Evolutionary conservation across 2,888 invertebrate genomes (phyloP), one percentile per base, ranked within the genome.

Genomic region (Amblyteles armatorius): DNA sequence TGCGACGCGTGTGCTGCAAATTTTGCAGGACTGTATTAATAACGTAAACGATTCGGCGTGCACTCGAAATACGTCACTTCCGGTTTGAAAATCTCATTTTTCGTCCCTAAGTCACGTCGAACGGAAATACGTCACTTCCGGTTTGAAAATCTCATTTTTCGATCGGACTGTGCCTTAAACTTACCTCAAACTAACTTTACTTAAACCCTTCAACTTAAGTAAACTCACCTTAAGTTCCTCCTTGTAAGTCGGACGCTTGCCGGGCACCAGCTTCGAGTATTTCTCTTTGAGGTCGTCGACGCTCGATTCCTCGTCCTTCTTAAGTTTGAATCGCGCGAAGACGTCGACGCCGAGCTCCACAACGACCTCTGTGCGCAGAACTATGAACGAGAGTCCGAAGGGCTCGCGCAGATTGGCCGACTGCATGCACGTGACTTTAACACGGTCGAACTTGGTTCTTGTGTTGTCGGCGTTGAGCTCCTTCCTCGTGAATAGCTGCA

Each of bases 391-490:
- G 6, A 94, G 80, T 1, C 94, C 94, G 86, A 94, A 94, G 0
- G 93, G 57, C 78, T 91, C 92, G 82, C 90, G 90, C 0, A 90
- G 89, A 88, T 94, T 94, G 0, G 93, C 92, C 0, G 93, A 90
- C 52, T 94, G 94, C 93, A 93, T 92, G 22, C 94, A 94, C 0
- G 92, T 92, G 3, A 92, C 90, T 84, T 94, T 93, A 0, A 93
- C 88, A 6, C 93, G 87, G 65, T 92, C 91, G 78, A 94, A 94
- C 88, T 93, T 93, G 0, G 86, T 90, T n/a, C 91, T 92, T 0
- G 92, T 3, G 1, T 80, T 91, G 0, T 92, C 91, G 1, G 92
- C 89, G 86, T 92, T 91, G 0, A 94, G 84, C 33, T 94, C 93
- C 36, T 90, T 91, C 72, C 92, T 94, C 0, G 93, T 92, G 76